Base-by-base conservation (phyloP, 2,888 invertebrate genomes). In the Abscondita cerata region DNA sequence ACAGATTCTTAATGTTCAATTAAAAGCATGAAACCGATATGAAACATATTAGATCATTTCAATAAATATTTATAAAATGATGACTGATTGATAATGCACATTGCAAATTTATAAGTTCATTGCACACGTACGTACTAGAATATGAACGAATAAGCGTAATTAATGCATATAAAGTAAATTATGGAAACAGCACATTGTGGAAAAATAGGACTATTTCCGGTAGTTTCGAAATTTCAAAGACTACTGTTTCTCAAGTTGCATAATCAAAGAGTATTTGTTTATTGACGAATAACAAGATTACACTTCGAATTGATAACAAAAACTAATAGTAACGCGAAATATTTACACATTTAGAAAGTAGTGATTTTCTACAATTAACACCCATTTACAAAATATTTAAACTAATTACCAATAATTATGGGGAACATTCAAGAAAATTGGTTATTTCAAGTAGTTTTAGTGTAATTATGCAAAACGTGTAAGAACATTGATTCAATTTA, bases 131-230 rank as follows among this genome's bases (percentile, higher is more conserved):
- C 15, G 25, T 25, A n/a, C n/a, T n/a, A 6, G 25, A 36, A 50
- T 31, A 41, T n/a, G 51, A 12, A 18, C 36, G 31, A 60, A 15
- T 55, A 60, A 60, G 60, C 60, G 44, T 44, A 58, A 41, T 53
- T 46, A 51, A 44, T 50, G 25, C 33, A 58, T 51, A 55, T 25
- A 48, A 51, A 51, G 33, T 38, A 46, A 53, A 53, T 60, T 55
- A 51, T 51, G 55, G 50, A 55, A 60, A 55, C 60, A 41, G 25
- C n/a, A 51, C 55, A 51, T 41, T 46, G 46, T 40, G 11, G 9
- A 44, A 58, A 52, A 59, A 51, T 48, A 9, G 13, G 41, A 18
- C 8, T 2, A 41, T 41, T 16, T 41, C 41, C 41, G 41, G 41
- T 41, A 36, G 41, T 9, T 13, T 41, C 8, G 41, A 12, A 41